Evolutionary conservation across 2,113 vertebrate species (phyloP), one percentile per base, ranked within the genome.

Genomic region (Brienomyrus brachyistius): DNA sequence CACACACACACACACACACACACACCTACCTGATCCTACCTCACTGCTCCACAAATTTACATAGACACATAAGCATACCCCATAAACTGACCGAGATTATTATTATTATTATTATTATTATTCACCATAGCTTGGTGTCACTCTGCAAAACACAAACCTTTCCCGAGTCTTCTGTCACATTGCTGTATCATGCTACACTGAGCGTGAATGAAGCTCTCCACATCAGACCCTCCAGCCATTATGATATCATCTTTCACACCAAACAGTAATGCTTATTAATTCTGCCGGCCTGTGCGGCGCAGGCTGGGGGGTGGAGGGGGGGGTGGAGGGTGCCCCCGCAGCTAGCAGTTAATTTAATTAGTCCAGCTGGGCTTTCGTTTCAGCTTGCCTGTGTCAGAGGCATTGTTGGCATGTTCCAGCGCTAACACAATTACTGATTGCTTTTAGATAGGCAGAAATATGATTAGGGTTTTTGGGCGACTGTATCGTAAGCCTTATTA

Each of bases 261-360:
- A 94, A 96, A 96, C 96, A 93, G 94, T 95, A 96, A 97, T 96
- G 96, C 96, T 97, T 96, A 97, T 98, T 97, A 97, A 97, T 97
- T 96, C 96, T 95, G 95, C 95, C 95, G 95, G 96, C 96, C 96
- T 96, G 95, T 96, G 96, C 96, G 95, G 95, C 95, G 74, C 74
- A 2, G 96, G 96, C 96, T 95, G 94, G 94, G 90, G 96, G 96
- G 96, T 96, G 50, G 50, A 3, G 51, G n/a, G n/a, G 31, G 31
- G 45, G 45, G 52, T 19, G 52, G 17, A 54, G 96, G 96, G 96
- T 96, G 96, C 96, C 97, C 96, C 96, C 96, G 95, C 96, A 96
- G 97, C 96, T 95, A 96, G 96, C 96, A 96, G 96, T 97, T 98
- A 98, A 98, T 98, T 98, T 97, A 98, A 98, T 98, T 98, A 98